Base-by-base conservation (phyloP, 1,140 invertebrate species). In the Zaprionus nigranus region DNA sequence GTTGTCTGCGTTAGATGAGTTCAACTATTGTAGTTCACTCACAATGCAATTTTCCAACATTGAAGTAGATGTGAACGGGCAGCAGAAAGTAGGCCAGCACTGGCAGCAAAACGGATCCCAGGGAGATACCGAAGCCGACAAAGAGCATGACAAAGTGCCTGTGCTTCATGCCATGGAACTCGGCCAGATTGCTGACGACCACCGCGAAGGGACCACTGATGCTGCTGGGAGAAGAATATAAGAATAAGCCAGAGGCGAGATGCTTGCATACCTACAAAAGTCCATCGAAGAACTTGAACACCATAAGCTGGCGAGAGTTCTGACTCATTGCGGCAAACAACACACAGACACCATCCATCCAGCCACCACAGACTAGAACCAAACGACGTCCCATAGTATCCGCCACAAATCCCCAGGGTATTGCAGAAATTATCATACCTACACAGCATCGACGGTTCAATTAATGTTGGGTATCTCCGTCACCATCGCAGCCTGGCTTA, bases 361-460 rank as follows among this genome's bases (percentile, higher is more conserved):
- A 92, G 78, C 96, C 96, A 0, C 96, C 96, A 75, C 94, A 94
- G 20, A 96, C 79, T 51, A 98, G 93, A 28, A 97, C 94, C 28
- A 94, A 93, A 51, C 94, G 94, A 5, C 97, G 94, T 0, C 97
- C 97, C n/a, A 95, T 93, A 0, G 95, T 95, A 84, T 98, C 97
- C 0, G 96, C 96, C 6, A 97, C 82, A 65, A 95, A 96, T 5
- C 97, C 97, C 97, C 97, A 97, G 5, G 97, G 81, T 79, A 96
- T 94, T 0, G 96, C 96, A 62, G 96, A 97, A 0, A 95, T 93
- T 78, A 97, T 95, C 96, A 97, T 97, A 57, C 97, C 97, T 96
- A 78, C 20, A 90, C 20, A 17, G 22, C 30, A 12, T 28, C 9
- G 12, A 2, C 22, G 30, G 26, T 56, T 56, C 26, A 22, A 26